These are phyloP conservation scores for Synergus japonicus DNA, from an alignment of 2,888 invertebrate genomes.

Conservation along the genomic window DNA sequence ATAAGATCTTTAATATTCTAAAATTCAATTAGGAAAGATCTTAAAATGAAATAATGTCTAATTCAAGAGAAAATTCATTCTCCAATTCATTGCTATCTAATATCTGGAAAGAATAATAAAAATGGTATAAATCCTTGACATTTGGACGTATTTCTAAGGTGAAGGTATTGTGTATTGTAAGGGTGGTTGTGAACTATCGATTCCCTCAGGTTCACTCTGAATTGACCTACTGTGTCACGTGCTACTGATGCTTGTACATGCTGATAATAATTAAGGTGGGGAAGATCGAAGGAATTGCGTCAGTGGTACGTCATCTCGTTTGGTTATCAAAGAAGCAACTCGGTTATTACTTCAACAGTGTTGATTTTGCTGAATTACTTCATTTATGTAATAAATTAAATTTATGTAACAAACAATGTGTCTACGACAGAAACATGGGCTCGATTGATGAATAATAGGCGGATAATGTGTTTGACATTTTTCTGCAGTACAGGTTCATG, in stretches of 20 bases:
- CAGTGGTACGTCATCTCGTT: constrained; percentile 25
- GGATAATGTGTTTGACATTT: not conserved
- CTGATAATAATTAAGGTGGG: constrained; percentile 5
- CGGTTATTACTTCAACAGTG: not conserved
- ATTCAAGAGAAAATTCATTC: no score
- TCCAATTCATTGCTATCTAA: not conserved
- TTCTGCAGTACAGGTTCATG: not conserved
- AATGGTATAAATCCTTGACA: constrained; percentile 23
- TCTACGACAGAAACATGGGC: not conserved
- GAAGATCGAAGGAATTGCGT: constrained; percentile 27
- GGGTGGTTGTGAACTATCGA: not conserved
- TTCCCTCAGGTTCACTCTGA: constrained; percentile 13
- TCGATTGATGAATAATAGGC: not conserved
- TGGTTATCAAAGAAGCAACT: not conserved
- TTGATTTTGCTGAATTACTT: constrained; percentile 24
- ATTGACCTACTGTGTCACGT: constrained; percentile 19
- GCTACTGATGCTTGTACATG: not conserved
- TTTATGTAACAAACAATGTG: not conserved
- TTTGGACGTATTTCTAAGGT: constrained; percentile 4
- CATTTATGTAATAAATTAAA: not conserved
- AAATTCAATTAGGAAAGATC: no score
- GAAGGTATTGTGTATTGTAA: constrained; percentile 11
- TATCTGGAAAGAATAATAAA: not conserved
- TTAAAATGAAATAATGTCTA: no score
- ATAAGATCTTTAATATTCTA: no score